Evolutionary conservation across 2,797 vertebrate genomes (phyloP).

Genomic region (Phoeniculus purpureus): DNA sequence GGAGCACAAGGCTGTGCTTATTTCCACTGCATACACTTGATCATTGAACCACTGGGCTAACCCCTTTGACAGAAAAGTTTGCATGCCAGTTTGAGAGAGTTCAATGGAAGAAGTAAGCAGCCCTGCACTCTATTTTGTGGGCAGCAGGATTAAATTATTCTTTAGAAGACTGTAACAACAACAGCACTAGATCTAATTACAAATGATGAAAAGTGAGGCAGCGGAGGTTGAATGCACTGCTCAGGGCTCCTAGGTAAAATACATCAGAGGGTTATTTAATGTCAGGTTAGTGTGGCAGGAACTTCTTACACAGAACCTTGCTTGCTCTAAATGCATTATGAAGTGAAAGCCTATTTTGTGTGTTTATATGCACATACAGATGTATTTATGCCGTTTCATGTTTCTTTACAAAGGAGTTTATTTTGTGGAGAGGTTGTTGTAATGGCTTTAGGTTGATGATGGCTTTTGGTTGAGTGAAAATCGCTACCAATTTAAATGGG

Average conservation of each 20-base stretch:
- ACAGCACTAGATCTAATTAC: slow-evolving; percentile 6
- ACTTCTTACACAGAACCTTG: neutral
- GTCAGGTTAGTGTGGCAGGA: neutral
- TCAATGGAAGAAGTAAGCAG: neutral
- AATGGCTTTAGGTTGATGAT: neutral
- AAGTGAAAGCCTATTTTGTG: neutral
- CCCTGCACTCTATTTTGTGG: neutral
- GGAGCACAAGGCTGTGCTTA: neutral
- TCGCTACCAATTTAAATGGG: neutral
- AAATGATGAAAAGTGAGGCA: slow-evolving; percentile 8
- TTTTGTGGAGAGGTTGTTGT: neutral
- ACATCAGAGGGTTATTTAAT: neutral
- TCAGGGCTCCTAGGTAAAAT: neutral
- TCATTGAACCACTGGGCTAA: neutral
- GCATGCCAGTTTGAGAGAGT: neutral
- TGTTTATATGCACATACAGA: fast-evolving
- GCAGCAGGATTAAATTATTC: slow-evolving; percentile 21
- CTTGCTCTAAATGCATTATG: neutral
- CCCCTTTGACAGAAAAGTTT: neutral
- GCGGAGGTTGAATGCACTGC: neutral
- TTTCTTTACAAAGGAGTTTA: neutral
- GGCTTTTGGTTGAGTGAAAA: neutral
- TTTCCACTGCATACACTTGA: neutral
- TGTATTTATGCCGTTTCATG: neutral
- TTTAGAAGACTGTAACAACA: neutral